These are phyloP conservation scores for Cyanoderma ruficeps DNA, from an alignment of 2,113 vertebrate genomes.

Conservation along the genomic window DNA sequence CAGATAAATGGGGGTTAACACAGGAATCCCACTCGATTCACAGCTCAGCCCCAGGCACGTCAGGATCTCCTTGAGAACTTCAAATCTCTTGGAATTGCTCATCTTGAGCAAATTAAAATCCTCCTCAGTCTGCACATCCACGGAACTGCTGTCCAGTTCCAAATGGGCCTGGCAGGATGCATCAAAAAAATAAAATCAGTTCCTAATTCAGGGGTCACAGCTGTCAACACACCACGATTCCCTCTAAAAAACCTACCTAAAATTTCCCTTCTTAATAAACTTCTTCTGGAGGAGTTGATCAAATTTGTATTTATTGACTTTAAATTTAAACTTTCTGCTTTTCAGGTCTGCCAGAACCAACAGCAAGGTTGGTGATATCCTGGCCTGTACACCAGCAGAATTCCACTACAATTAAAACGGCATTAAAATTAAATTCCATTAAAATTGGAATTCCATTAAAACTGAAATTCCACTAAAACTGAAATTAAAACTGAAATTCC, in stretches of 20 bases:
- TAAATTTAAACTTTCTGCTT: neutral
- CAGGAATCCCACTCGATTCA: conserved; percentile 60
- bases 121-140: conserved; percentile 46
- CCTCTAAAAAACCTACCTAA: neutral
- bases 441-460: neutral
- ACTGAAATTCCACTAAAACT: neutral
- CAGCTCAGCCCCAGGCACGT: conserved; percentile 82
- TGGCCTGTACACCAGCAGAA: neutral
- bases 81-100: conserved; percentile 78
- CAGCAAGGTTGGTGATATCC: neutral
- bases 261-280: neutral
- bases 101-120: conserved; percentile 82
- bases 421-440: neutral
- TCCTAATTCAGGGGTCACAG: neutral
- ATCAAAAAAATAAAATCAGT: neutral
- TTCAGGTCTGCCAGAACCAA: neutral
- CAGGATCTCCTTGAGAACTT: conserved; percentile 86
- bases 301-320: neutral
- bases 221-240: neutral
- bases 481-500: too few species aligned
- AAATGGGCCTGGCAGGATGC: conserved; percentile 77
- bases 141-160: conserved; percentile 75
- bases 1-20: conserved; percentile 79
- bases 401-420: neutral
- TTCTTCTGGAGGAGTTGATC: neutral